Conservation (phyloP, 2,113 vertebrate genomes). For the Carassius gibelio region DNA sequence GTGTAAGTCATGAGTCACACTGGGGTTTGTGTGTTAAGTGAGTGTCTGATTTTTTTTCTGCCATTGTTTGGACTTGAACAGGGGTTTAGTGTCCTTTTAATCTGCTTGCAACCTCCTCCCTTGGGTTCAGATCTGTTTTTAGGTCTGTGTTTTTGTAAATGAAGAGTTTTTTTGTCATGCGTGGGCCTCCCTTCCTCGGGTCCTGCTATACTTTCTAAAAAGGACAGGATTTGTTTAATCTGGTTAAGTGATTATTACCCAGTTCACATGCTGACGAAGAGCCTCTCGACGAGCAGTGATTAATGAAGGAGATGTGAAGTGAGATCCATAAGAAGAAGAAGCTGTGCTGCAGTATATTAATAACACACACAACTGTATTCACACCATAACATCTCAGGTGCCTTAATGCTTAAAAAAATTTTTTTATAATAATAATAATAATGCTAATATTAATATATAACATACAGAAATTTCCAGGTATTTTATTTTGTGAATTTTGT, state of each 20-base stretch:
- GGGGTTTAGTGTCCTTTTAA: background rate
- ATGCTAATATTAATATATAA: no score
- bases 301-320: background rate
- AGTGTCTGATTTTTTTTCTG: background rate
- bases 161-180: background rate
- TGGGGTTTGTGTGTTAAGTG: background rate
- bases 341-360: background rate
- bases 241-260: constrained; percentile 74
- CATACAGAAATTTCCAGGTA: no score
- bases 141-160: background rate
- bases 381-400: background rate
- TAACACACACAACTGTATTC: background rate
- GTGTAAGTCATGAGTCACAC: background rate
- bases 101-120: background rate
- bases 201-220: constrained; percentile 70
- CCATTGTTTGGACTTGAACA: background rate
- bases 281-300: background rate
- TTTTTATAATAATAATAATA: no score
- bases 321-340: background rate
- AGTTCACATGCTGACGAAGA: constrained; percentile 64
- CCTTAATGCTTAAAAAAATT: background rate
- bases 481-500: no score
- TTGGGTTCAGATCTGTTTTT: background rate
- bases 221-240: constrained; percentile 76
- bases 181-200: background rate